Evolutionary conservation across 2,113 vertebrate genomes (phyloP).

Genomic region (Lepisosteus osseus): DNA sequence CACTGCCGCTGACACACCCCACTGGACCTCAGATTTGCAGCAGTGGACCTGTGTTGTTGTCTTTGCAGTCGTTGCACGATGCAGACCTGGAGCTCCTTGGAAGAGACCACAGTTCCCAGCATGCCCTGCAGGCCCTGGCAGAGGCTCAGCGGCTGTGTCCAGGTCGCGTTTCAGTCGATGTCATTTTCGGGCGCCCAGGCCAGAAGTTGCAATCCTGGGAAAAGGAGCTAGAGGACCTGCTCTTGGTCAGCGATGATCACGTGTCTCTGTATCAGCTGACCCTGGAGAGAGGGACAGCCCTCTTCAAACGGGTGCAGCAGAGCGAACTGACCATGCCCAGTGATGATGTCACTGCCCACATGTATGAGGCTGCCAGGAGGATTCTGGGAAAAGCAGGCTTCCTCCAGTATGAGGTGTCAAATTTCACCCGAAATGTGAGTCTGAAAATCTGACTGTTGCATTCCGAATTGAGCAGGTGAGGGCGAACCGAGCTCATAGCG

Average conservation of each 20-base stretch:
- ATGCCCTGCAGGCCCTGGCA: slow-evolving; percentile 69
- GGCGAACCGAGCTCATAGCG: too few species aligned
- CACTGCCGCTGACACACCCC: too few species aligned
- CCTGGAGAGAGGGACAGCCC: slow-evolving; percentile 78
- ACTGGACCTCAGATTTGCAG: background rate
- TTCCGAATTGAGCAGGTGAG: too few species aligned
- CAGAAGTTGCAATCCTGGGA: slow-evolving; percentile 73
- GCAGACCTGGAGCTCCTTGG: slow-evolving; percentile 72
- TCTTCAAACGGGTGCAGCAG: slow-evolving; percentile 70
- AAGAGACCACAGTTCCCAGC: slow-evolving; percentile 70
- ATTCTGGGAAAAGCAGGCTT: slow-evolving; percentile 66
- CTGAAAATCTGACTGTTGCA: background rate
- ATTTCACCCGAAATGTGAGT: slow-evolving; percentile 84
- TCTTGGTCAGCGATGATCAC: slow-evolving; percentile 77
- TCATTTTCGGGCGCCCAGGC: slow-evolving; percentile 83
- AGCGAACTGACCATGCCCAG: slow-evolving; percentile 51
- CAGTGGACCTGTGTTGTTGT: slow-evolving; percentile 7
- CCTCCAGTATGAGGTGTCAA: slow-evolving; percentile 91
- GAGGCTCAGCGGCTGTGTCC: slow-evolving; percentile 71
- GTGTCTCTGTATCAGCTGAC: slow-evolving; percentile 92
- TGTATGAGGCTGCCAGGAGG: slow-evolving; percentile 72
- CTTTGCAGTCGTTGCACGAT: slow-evolving; percentile 71
- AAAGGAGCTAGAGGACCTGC: slow-evolving; percentile 54
- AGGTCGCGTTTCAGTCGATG: slow-evolving; percentile 77
- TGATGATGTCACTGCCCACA: slow-evolving; percentile 70